Conservation (phyloP, 2,113 vertebrate genomes). For the pig (Sus scrofa) region T2T-Sscrofa CM000812.6:69206501-69207000, state of each 20-base stretch:
- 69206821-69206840: background rate
- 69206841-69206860: background rate
- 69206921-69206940: background rate
- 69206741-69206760: background rate
- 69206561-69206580: background rate
- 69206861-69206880: background rate
- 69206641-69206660: background rate
- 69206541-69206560: no score
- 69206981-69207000: background rate
- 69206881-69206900: background rate
- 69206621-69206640: background rate
- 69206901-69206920: background rate
- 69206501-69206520: background rate
- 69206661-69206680: constrained; percentile 40
- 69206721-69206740: background rate
- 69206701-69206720: background rate
- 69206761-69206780: constrained; percentile 14
- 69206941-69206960: background rate
- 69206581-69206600: background rate
- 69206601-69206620: background rate
- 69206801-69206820: background rate
- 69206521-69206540: background rate
- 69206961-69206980: background rate
- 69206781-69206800: background rate
- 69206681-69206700: background rate